Conservation (phyloP, 2,888 invertebrate species). For the Boloria euphrosyne region DNA sequence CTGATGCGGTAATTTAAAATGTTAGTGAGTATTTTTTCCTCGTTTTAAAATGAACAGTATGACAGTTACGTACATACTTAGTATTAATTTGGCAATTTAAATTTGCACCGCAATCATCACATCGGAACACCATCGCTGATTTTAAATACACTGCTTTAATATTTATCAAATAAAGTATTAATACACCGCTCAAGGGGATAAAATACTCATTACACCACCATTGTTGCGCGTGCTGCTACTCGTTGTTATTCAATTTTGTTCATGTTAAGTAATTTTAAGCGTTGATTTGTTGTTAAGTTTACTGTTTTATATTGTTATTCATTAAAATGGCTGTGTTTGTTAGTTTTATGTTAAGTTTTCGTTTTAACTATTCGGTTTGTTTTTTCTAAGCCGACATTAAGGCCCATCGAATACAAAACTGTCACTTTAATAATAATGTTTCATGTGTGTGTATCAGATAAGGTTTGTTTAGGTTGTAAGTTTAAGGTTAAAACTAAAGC, state of each 20-base stretch:
- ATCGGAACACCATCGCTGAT: slow-evolving; percentile 21
- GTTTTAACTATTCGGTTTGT: slow-evolving; percentile 67
- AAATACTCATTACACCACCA: slow-evolving; percentile 62
- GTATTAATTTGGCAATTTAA: slow-evolving; percentile 15
- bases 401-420: slow-evolving; percentile 52
- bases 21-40: slow-evolving; percentile 59
- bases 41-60: slow-evolving; percentile 19
- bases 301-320: slow-evolving; percentile 62
- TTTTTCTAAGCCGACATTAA: slow-evolving; percentile 74
- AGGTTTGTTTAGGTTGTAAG: slow-evolving; percentile 45
- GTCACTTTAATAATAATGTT: slow-evolving; percentile 16
- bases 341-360: slow-evolving; percentile 82
- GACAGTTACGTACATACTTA: slow-evolving; percentile 8
- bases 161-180: slow-evolving; percentile 42
- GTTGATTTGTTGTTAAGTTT: slow-evolving; percentile 78
- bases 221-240: slow-evolving; percentile 50
- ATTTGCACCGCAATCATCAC: slow-evolving; percentile 26
- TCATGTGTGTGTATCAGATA: slow-evolving; percentile 32
- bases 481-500: slow-evolving; percentile 81
- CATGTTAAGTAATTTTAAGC: slow-evolving; percentile 70
- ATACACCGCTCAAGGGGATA: slow-evolving; percentile 53
- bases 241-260: slow-evolving; percentile 53
- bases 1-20: slow-evolving; percentile 24
- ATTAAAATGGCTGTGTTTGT: slow-evolving; percentile 77
- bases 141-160: slow-evolving; percentile 40